A percentile compares a stretch with the other conserved stretches of the same genome.
Conservation (phyloP, 2,888 invertebrate species). For the Drosophila emarginata region DNA sequence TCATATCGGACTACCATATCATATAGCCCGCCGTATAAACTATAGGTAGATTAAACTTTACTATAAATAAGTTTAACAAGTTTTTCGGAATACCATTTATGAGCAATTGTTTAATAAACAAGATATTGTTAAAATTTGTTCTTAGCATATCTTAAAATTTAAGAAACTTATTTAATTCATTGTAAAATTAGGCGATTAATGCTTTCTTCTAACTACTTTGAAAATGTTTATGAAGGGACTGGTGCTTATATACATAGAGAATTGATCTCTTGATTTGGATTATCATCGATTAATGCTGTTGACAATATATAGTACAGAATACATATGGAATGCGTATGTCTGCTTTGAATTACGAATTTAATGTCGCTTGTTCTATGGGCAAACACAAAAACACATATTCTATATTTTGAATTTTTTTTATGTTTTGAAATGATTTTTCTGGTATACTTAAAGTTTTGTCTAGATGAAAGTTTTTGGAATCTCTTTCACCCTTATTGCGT, state of each 20-base stretch:
- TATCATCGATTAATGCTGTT: background rate
- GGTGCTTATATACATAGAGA: constrained; percentile 4
- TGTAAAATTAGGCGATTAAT: background rate
- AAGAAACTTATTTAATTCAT: background rate
- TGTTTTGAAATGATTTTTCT: constrained; percentile 59
- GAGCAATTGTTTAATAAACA: too few relatives aligned
- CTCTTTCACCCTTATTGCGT: constrained; percentile 81
- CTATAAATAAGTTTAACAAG: too few relatives aligned
- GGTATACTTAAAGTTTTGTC: constrained; percentile 82
- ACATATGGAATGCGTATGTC: constrained; percentile 1
- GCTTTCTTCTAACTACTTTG: background rate
- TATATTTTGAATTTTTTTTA: background rate
- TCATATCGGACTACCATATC: background rate
- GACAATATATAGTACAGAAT: constrained; percentile 8
- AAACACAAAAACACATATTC: constrained; percentile 13
- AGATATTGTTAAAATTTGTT: background rate
- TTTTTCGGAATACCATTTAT: background rate
- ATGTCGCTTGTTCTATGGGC: constrained; percentile 7
- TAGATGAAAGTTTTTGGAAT: constrained; percentile 82
- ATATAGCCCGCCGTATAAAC: background rate
- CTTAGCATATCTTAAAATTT: constrained; percentile 1
- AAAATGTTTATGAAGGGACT: background rate
- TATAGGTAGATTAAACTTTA: too few relatives aligned
- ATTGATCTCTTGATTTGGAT: background rate
- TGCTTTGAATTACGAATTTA: constrained; percentile 6